phyloP scores from a whole-genome alignment of 2,888 invertebrate genomes.

The Agonopterix subpropinquella region DNA sequence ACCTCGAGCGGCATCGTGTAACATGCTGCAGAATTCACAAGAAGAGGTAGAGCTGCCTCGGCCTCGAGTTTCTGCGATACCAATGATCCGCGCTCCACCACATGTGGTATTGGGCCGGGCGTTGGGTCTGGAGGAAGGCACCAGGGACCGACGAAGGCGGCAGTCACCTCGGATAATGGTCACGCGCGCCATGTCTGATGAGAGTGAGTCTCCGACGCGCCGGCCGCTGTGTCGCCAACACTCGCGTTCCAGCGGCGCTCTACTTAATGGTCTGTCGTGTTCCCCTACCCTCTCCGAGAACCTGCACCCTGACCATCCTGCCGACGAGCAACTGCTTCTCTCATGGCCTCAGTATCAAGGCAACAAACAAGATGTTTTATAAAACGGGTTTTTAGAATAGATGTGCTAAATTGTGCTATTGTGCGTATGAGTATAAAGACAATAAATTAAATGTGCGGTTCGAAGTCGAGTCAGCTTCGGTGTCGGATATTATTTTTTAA shows the following conservation, averaged over 20 bases:
- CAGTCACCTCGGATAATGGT: slow-evolving; percentile 83
- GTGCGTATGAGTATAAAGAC: slow-evolving; percentile 40
- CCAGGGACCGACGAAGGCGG: slow-evolving; percentile 52
- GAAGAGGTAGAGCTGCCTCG: slow-evolving; percentile 50
- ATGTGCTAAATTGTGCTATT: slow-evolving; percentile 24
- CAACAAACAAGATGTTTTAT: slow-evolving; percentile 53
- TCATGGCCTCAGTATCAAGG: slow-evolving; percentile 69
- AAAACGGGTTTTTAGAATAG: slow-evolving; percentile 53
- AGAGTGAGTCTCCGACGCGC: slow-evolving; percentile 77
- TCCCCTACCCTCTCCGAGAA: slow-evolving; percentile 60
- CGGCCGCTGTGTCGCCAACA: slow-evolving; percentile 66
- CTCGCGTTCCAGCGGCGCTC: slow-evolving; percentile 70
- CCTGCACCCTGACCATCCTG: slow-evolving; percentile 36
- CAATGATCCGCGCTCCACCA: slow-evolving; percentile 70
- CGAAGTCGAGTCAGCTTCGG: slow-evolving; percentile 48
- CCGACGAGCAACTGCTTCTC: slow-evolving; percentile 70
- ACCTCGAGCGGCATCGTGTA: slow-evolving; percentile 80
- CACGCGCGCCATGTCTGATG: slow-evolving; percentile 83
- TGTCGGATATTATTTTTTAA: slow-evolving; percentile 52
- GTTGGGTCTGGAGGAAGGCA: slow-evolving; percentile 67
- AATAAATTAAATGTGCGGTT: slow-evolving; percentile 55
- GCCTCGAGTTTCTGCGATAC: slow-evolving; percentile 58
- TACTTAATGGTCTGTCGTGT: slow-evolving; percentile 56
- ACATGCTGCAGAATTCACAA: slow-evolving; percentile 79
- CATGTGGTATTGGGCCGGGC: slow-evolving; percentile 78